Base-by-base conservation (phyloP, 2,797 vertebrate genomes). In the Notolepis coatsorum region DNA sequence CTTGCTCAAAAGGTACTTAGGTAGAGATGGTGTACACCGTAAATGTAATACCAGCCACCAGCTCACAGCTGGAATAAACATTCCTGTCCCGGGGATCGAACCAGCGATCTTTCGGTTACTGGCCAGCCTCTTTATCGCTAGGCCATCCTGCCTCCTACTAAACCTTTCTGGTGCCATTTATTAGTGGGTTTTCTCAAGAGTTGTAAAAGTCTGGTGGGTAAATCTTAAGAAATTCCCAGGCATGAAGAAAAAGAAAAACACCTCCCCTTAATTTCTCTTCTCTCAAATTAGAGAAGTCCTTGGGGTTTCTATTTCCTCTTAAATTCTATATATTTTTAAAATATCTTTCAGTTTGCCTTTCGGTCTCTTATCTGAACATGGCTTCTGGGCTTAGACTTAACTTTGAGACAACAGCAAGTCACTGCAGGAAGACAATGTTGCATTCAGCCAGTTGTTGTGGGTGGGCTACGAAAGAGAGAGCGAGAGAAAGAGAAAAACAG, bases 381-480 rank as follows among this genome's bases (percentile, higher is more conserved):
- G 80, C 74, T 84, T 88, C 65, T 55, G 46, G 37, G 65, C 35
- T 81, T 71, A 88, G 86, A 89, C 82, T 86, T 76, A 78, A n/a
- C 38, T 82, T 50, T 55, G 84, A 87, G 82, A 91, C 72, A 73
- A 23, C 64, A 35, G 47, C 65, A 27, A 60, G 77, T 68, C 45
- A 66, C 73, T 75, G 85, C 83, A 89, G 86, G 84, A 91, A 89
- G 84, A 79, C 83, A 17, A 27, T 15, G 43, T 60, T 47, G 66
- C 53, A 61, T 71, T 23, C 60, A 86, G 84, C n/a, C 73, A 70
- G 79, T 84, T 88, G 71, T 71, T 84, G 88, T 89, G 90, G 89
- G 88, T 89, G 83, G 85, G 86, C 81, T 63, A 71, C 75, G 79
- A 82, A 67, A 53, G 47, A 73, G 56, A 67, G 55, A 73, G 72